These are phyloP conservation scores for Phataginus tetradactyla DNA, from an alignment of 2,797 vertebrate genomes.

Conservation along the genomic window DNA sequence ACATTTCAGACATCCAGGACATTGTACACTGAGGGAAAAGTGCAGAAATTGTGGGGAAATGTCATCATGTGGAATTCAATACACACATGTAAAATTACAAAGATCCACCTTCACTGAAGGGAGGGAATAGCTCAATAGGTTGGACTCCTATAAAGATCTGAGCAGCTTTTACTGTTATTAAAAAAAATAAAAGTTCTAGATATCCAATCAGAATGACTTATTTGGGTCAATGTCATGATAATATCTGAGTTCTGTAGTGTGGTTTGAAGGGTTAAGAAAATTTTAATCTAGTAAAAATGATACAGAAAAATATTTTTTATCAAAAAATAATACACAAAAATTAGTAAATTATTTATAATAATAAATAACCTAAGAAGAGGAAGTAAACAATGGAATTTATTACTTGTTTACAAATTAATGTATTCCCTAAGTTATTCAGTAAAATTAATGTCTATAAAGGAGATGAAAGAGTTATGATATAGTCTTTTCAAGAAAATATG, in stretches of 20 bases:
- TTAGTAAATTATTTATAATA: conserved; percentile 71
- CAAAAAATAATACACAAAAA: conserved; percentile 56
- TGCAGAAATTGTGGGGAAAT: background rate
- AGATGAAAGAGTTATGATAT: background rate
- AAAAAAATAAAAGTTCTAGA: background rate
- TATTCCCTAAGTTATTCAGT: background rate
- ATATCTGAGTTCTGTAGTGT: background rate
- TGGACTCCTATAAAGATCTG: background rate
- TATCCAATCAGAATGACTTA: background rate
- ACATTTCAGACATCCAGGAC: background rate
- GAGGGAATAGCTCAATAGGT: background rate
- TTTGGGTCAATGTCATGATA: background rate
- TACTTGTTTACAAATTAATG: background rate
- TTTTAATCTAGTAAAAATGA: conserved; percentile 79
- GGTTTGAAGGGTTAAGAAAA: conserved; percentile 76
- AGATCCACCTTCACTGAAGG: background rate
- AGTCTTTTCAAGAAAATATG: background rate
- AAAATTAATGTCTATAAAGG: background rate
- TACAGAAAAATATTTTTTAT: conserved; percentile 77
- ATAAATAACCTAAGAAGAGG: background rate
- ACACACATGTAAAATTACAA: background rate
- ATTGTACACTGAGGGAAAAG: background rate
- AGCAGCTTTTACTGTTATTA: background rate
- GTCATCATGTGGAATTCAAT: background rate
- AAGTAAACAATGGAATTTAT: background rate